These are phyloP conservation scores for Hipposideros larvatus DNA, from an alignment of 2,797 vertebrate species.

Conservation along the genomic window DNA sequence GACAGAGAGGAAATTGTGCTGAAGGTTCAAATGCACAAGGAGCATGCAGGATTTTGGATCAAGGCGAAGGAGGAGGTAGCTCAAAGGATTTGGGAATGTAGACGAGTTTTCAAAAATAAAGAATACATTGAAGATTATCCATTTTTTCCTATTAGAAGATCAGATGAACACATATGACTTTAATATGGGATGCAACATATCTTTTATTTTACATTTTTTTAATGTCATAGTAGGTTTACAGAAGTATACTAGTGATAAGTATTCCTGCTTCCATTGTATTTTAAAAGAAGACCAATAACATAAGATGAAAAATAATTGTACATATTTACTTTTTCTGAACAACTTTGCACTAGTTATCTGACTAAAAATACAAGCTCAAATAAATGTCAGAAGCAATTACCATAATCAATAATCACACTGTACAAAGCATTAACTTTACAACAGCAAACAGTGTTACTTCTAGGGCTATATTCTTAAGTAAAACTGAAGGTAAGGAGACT, in stretches of 20 bases:
- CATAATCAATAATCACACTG: background rate
- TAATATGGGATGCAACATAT: background rate
- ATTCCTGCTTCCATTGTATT: background rate
- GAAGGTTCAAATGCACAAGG: background rate
- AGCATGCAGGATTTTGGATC: background rate
- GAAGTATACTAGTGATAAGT: background rate
- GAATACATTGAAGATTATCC: background rate
- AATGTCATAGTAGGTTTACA: background rate
- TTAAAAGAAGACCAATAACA: slow-evolving; percentile 26
- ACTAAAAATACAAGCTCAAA: slow-evolving; percentile 43
- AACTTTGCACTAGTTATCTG: background rate
- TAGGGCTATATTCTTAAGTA: background rate
- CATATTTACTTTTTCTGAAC: slow-evolving; percentile 7
- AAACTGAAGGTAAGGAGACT: background rate
- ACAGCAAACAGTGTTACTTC: background rate
- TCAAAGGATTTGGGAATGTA: background rate
- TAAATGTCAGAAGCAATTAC: slow-evolving; percentile 14
- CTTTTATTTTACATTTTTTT: background rate
- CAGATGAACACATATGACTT: background rate
- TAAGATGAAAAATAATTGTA: slow-evolving; percentile 11
- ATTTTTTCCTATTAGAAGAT: background rate
- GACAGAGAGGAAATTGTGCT: background rate
- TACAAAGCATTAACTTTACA: background rate
- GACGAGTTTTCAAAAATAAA: background rate
- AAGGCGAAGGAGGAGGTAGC: background rate